Base-by-base conservation (phyloP, 2,113 vertebrate species). In the Indicator indicator region DNA sequence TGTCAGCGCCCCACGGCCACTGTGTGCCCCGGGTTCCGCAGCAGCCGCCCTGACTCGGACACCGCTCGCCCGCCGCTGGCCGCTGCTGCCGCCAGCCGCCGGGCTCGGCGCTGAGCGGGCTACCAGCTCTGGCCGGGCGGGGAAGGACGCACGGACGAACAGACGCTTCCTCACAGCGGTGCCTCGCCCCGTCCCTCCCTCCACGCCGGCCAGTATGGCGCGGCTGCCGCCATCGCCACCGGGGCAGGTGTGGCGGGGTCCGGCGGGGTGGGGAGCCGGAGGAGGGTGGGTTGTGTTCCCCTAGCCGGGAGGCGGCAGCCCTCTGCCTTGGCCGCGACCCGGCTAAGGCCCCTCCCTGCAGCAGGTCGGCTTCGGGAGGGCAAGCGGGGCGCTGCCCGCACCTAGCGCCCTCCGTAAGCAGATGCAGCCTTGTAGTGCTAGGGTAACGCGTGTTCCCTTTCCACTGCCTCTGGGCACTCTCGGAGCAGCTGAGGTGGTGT, bases 401-500 rank as follows among this genome's bases (percentile, higher is more conserved):
- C 3, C 38, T 7, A 64, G 33, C 18, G 30, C 27, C 36, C 19
- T 69, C 28, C 6, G 69, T 1, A 4, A n/a, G 1, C 8, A 15
- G 9, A 32, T 17, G 10, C 10, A 1, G 7, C 30, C 14, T 8
- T 7, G 38, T 20, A 2, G 42, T 24, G 50, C 17, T 19, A 12
- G 44, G 17, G 6, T 55, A 40, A 6, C 7, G 28, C 7, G 1
- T 9, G 10, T 16, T 26, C 5, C 5, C 23, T 3, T 27, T 8
- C 19, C 27, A n/a, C 19, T 6, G 5, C 16, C 10, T 12, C 4
- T 4, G 38, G 19, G 44, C 8, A 2, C 20, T 6, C 0, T 62
- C 40, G 12, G 18, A 6, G 16, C 5, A 5, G 24, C 2, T 27
- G 54, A 21, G 58, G 38, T 54, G 26, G 42, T 55, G 21, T 56